Evolutionary conservation across 1,140 invertebrate genomes (phyloP).

Genomic region (Drosophila prosaltans): DNA sequence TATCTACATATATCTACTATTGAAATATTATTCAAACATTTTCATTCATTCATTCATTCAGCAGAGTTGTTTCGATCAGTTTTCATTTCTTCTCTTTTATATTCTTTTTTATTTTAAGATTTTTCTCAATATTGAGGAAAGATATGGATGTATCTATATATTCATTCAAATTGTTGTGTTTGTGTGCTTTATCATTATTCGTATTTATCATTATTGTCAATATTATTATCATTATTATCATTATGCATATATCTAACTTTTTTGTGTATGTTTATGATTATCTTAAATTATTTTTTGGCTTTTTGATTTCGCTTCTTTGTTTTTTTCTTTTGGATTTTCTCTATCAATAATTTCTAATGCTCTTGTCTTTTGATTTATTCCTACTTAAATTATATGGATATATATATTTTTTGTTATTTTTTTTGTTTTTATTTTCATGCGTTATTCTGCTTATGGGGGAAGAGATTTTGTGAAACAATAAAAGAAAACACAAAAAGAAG

Average conservation of each 20-base stretch:
- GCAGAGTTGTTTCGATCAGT: slow-evolving; percentile 80
- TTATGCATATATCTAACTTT: slow-evolving; percentile 14
- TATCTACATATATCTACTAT: too few relatives aligned
- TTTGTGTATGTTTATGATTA: slow-evolving; percentile 48
- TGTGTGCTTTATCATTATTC: background rate
- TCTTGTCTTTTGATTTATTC: slow-evolving; percentile 16
- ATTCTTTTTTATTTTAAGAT: background rate
- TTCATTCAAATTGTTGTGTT: background rate
- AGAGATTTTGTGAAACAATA: slow-evolving; percentile 1
- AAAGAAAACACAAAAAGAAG: background rate
- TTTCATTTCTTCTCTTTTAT: slow-evolving; percentile 33
- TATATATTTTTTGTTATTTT: slow-evolving; percentile 15
- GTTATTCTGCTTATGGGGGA: slow-evolving; percentile 50
- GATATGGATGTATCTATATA: background rate
- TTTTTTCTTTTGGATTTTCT: slow-evolving; percentile 19
- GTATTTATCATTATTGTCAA: background rate
- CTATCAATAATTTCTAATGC: background rate
- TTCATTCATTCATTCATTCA: slow-evolving; percentile 43
- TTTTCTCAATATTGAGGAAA: background rate
- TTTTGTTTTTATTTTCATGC: slow-evolving; percentile 57
- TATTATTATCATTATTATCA: background rate
- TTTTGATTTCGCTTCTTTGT: slow-evolving; percentile 1
- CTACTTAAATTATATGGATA: slow-evolving; percentile 50
- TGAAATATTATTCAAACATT: too few relatives aligned
- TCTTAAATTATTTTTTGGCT: slow-evolving; percentile 51